Conservation (phyloP, 2,113 vertebrate species). For the Sorex fumeus region DNA sequence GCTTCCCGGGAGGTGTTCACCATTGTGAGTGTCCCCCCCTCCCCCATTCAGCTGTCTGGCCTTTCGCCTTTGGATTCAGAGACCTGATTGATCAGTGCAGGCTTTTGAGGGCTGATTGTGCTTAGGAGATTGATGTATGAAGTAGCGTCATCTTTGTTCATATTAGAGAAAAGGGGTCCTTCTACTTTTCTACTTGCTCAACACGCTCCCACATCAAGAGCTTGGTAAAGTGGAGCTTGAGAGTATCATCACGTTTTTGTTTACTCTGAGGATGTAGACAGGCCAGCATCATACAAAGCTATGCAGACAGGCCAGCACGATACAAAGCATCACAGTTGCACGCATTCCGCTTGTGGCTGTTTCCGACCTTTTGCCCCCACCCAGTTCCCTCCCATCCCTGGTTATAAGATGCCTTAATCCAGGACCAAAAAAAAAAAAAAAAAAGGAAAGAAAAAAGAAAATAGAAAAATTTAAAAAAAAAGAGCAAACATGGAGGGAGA, state of each 20-base stretch:
- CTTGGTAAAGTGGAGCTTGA: background rate
- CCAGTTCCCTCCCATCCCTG: too few species aligned
- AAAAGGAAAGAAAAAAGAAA: accelerated
- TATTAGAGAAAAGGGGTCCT: background rate
- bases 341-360: too few species aligned
- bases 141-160: background rate
- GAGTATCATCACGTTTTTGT: background rate
- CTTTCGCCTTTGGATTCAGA: background rate
- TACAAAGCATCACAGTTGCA: too few species aligned
- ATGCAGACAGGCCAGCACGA: too few species aligned
- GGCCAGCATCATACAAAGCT: too few species aligned
- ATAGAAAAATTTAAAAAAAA: background rate
- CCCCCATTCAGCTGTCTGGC: background rate
- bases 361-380: too few species aligned
- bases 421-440: too few species aligned
- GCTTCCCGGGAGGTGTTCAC: background rate
- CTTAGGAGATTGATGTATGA: background rate
- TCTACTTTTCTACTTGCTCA: background rate
- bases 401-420: background rate
- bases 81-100: background rate
- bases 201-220: background rate
- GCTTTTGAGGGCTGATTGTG: background rate
- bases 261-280: background rate
- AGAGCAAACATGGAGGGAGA: background rate
- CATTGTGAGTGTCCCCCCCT: background rate